These are phyloP conservation scores for Sminthurinus aureus DNA, from an alignment of 2,888 invertebrate species.

Conservation along the genomic window DNA sequence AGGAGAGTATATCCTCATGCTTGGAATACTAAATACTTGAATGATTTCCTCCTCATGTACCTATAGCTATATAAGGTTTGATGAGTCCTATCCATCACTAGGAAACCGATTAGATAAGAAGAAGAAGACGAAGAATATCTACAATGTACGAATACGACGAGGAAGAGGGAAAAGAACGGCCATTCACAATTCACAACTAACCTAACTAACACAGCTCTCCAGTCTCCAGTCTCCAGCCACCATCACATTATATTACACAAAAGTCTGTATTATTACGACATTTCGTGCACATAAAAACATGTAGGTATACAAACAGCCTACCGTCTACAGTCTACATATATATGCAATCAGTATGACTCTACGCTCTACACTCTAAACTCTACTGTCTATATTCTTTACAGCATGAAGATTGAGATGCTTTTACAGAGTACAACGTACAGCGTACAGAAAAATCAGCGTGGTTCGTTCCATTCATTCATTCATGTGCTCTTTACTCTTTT, in stretches of 20 bases:
- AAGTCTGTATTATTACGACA: too few relatives aligned
- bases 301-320: not conserved
- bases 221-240: not conserved
- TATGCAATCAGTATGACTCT: not conserved
- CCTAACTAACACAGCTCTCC: too few relatives aligned
- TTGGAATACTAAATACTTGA: constrained; percentile 27
- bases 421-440: not conserved
- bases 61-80: constrained; percentile 9
- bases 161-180: not conserved
- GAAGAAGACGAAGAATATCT: too few relatives aligned
- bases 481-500: too few relatives aligned
- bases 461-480: not conserved
- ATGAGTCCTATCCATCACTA: constrained; percentile 24
- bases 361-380: too few relatives aligned
- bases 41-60: not conserved
- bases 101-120: constrained; percentile 27
- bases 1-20: not conserved
- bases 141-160: too few relatives aligned
- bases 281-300: too few relatives aligned
- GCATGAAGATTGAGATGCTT: too few relatives aligned
- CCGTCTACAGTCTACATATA: not conserved
- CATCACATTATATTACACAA: not conserved
- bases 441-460: constrained; percentile 3
- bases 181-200: constrained; percentile 4
- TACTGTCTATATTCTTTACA: too few relatives aligned